Evolutionary conservation across 1,140 invertebrate genomes (phyloP), one percentile per base, ranked within the genome.

Genomic region (Caerostris extrusa): DNA sequence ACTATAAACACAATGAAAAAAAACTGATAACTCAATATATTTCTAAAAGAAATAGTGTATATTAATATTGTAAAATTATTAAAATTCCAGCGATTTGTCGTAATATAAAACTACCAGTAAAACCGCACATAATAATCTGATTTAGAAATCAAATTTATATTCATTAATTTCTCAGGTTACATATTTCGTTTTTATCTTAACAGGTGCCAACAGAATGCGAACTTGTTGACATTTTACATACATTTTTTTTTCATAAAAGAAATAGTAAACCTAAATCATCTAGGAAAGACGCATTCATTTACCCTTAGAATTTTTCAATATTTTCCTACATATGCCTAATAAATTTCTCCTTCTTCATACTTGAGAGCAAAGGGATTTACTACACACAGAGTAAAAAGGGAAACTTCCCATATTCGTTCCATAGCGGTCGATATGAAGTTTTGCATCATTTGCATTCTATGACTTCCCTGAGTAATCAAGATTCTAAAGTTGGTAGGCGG

Each of bases 401-500:
- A 1, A 10, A 61, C 10, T 12, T 12, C 34, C 69, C 50, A 53
- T 50, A 34, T 77, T 77, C 69, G 19, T 77, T 77, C 19, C 69
- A 50, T 10, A 77, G 8, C 34, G 34, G 8, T 77, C 55, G 50
- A 56, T 85, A 57, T 56, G 55, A 85, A 58, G 82, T 85, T 83
- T 55, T 87, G 85, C 58, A 19, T 60, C 86, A 60, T 88, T 88
- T 64, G 34, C 57, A 61, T 88, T 64, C 86, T 61, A 87, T 87
- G 86, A 61, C 86, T 88, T 64, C n/a, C 60, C 86, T 50, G 58
- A 34, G 64, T 88, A 88, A 88, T 88, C 86, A 88, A 88, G 86
- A 64, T 61, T 88, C 86, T 53, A 88, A 88, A 88, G 34, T 61
- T 17, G 53, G n/a, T n/a, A 3, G 34, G 50, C 5, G 64, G 58